Conservation (phyloP, 2,113 vertebrate genomes). For the Melanotaenia duboulayi region DNA sequence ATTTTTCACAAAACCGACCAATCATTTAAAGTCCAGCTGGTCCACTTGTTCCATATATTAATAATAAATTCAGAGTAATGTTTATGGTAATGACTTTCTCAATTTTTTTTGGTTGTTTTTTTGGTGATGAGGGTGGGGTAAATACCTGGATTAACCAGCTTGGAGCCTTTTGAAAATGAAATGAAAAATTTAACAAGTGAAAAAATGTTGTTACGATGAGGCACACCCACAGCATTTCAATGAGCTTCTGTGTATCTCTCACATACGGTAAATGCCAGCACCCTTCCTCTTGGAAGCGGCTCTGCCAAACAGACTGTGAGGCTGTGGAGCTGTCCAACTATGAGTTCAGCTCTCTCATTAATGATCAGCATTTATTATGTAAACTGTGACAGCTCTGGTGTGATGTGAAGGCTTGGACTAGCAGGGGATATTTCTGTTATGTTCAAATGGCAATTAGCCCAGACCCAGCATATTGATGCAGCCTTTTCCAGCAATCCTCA, state of each 20-base stretch:
- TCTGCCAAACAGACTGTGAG: constrained; percentile 54
- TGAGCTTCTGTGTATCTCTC: constrained; percentile 60
- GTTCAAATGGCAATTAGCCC: constrained; percentile 25
- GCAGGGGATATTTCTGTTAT: constrained; percentile 18
- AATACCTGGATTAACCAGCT: constrained; percentile 49
- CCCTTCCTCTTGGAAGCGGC: constrained; percentile 50
- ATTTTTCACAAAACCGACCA: background rate
- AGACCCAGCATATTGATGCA: constrained; percentile 17
- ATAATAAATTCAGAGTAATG: background rate
- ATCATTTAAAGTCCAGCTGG: background rate
- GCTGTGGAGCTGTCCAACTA: constrained; percentile 42
- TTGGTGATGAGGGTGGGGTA: constrained; percentile 16
- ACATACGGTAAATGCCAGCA: constrained; percentile 72
- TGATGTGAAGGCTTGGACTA: constrained; percentile 39
- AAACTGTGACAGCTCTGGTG: constrained; percentile 47
- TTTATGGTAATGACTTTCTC: constrained; percentile 1
- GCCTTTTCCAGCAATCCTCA: background rate
- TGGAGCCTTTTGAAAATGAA: constrained; percentile 60
- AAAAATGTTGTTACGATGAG: constrained; percentile 63
- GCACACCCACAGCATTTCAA: constrained; percentile 73
- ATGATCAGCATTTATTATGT: constrained; percentile 51
- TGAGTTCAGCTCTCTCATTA: constrained; percentile 46
- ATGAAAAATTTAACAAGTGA: constrained; percentile 78
- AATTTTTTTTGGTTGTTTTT: background rate
- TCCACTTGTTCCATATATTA: background rate